Evolutionary conservation across 2,113 vertebrate genomes (phyloP).

Genomic region (Semicossyphus pulcher): DNA sequence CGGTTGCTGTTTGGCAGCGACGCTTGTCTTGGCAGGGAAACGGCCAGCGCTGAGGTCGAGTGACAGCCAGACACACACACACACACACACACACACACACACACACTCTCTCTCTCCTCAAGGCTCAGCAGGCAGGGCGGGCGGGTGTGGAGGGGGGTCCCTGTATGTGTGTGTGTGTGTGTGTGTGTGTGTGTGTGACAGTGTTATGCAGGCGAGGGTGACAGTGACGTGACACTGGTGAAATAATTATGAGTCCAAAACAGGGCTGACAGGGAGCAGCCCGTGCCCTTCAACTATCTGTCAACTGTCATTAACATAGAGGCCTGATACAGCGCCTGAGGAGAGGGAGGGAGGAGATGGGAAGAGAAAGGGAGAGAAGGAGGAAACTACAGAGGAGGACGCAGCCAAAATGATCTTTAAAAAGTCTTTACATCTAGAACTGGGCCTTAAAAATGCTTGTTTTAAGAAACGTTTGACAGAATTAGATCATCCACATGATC

Average conservation of each 20-base stretch:
- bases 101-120: conserved; percentile 51
- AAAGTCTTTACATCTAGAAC: conserved; percentile 31
- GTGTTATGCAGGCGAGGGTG: conserved; percentile 93
- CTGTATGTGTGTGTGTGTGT: conserved; percentile 13
- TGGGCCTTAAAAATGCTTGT: conserved; percentile 5
- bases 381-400: conserved; percentile 37
- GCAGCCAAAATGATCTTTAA: conserved; percentile 28
- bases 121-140: conserved; percentile 58
- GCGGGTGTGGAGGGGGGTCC: not conserved
- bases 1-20: conserved; percentile 65
- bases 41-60: conserved; percentile 82
- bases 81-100: conserved; percentile 30
- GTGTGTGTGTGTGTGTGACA: conserved; percentile 83
- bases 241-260: conserved; percentile 99
- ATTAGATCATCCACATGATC: conserved; percentile 10
- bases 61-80: conserved; percentile 77
- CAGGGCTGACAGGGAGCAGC: conserved; percentile 98
- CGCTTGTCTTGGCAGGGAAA: conserved; percentile 83
- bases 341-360: conserved; percentile 44
- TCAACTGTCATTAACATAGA: conserved; percentile 97
- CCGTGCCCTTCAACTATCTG: conserved; percentile 97
- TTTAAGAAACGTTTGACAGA: no score
- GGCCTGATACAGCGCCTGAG: conserved; percentile 82
- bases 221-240: conserved; percentile 99
- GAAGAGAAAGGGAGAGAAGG: conserved; percentile 45